Conservation (phyloP, 2,888 invertebrate genomes). For the Crocallis elinguaria region DNA sequence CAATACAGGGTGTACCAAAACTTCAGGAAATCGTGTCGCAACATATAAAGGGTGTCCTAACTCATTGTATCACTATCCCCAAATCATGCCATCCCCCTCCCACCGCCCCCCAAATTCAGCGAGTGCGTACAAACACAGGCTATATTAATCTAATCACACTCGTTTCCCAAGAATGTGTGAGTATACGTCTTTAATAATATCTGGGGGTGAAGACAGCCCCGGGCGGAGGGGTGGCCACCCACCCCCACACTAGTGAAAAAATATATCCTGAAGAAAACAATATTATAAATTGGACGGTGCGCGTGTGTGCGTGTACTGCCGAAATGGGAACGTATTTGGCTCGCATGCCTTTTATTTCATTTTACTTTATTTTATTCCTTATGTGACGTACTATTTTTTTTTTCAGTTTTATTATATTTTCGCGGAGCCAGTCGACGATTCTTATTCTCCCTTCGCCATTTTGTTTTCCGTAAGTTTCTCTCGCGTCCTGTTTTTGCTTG, state of each 20-base stretch:
- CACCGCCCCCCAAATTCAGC: conserved; percentile 22
- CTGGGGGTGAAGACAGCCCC: conserved; percentile 53
- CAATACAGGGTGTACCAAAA: conserved; percentile 5
- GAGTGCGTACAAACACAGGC: conserved; percentile 46
- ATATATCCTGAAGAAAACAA: conserved; percentile 84
- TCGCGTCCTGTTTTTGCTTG: conserved; percentile 18
- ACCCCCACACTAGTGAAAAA: conserved; percentile 81
- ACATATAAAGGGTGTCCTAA: conserved; percentile 37
- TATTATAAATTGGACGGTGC: conserved; percentile 81
- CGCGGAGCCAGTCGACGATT: conserved; percentile 31
- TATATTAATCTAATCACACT: conserved; percentile 84
- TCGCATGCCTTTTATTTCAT: conserved; percentile 74
- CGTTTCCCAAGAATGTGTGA: conserved; percentile 80
- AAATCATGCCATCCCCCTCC: conserved; percentile 36
- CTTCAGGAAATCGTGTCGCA: conserved; percentile 5
- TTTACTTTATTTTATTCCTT: conserved; percentile 77
- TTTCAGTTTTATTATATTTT: conserved; percentile 71
- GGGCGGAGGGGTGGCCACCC: conserved; percentile 43
- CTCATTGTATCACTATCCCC: conserved; percentile 52
- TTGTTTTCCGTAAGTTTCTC: conserved; percentile 24
- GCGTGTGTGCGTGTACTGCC: conserved; percentile 59
- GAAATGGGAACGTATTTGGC: conserved; percentile 65
- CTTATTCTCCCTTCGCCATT: conserved; percentile 21
- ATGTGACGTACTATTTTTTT: conserved; percentile 69
- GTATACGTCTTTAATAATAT: conserved; percentile 85